Base-by-base conservation (phyloP, 1,140 invertebrate genomes). In the Stegodyphus mimosarum region DNA sequence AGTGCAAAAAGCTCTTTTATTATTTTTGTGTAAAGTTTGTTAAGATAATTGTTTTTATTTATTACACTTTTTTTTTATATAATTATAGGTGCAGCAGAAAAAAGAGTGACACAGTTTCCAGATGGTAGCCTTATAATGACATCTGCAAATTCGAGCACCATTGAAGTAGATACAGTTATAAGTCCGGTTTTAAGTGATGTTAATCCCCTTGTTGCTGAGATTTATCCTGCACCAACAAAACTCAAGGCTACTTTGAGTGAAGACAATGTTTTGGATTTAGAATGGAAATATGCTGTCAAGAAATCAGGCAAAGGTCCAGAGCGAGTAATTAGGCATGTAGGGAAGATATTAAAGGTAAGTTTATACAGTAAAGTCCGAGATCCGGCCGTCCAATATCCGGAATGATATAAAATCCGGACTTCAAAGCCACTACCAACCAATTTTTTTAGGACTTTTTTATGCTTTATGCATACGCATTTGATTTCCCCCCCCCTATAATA, bases 211-310 rank as follows among this genome's bases (percentile, higher is more conserved):
- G 67, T 87, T 51, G 74, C 80, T 7, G 88, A 88, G 53, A 84
- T 86, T 11, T 88, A 97, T 88, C 96, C 96, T 1, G 94, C 97
- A 1, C 96, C 96, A 4, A 95, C 95, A 1, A 96, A 96, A 89
- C 95, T 97, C 89, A 93, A 94, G 87, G 96, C 94, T 0, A 96
- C 97, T 90, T 94, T 97, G 48, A 95, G 95, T 11, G 95, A 95
- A 0, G 96, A 98, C 88, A 91, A 97, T 50, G 95, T 97, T 0
- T 98, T 98, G 89, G 92, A 96, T 87, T 96, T 98, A 86, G 97
- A 99, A 91, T 99, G 97, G 97, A 92, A 96, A 64, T 99, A 98
- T 86, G 90, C 90, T 84, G 87, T 91, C 71, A 88, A 90, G 0
- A 89, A 89, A 53, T 88, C 89, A 72, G 88, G 88, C 11, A 89